Evolutionary conservation across 1,140 invertebrate species (phyloP).

Genomic region (Dendroctonus valens): DNA sequence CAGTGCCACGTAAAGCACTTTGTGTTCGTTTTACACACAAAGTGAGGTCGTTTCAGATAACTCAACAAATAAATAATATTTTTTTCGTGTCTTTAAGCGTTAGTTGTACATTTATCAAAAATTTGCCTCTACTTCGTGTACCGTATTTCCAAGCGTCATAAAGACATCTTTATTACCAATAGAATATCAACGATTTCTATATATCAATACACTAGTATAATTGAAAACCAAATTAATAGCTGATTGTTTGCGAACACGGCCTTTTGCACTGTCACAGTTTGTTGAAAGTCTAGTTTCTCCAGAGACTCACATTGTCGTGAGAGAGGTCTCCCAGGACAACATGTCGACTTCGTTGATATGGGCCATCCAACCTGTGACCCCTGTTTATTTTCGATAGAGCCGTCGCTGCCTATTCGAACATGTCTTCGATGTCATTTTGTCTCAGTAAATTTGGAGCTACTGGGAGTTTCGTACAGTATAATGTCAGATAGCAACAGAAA

Average conservation of each 20-base stretch:
- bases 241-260: conserved; percentile 13
- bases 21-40: too few relatives aligned
- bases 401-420: conserved; percentile 18
- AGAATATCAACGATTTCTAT: neutral
- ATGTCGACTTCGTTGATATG: conserved; percentile 33
- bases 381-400: conserved; percentile 27
- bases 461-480: too few relatives aligned
- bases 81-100: too few relatives aligned
- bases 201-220: neutral
- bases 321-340: conserved; percentile 24
- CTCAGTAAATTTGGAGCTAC: neutral
- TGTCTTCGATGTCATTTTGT: conserved; percentile 17
- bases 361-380: conserved; percentile 28
- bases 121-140: too few relatives aligned
- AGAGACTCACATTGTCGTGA: conserved; percentile 28
- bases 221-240: conserved; percentile 4
- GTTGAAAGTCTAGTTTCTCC: conserved; percentile 23
- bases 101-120: too few relatives aligned
- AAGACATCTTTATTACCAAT: too few relatives aligned
- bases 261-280: conserved; percentile 19
- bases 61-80: too few relatives aligned
- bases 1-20: too few relatives aligned
- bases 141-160: too few relatives aligned
- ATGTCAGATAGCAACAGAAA: too few relatives aligned
- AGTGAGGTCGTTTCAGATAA: too few relatives aligned